Conservation (phyloP, 2,888 invertebrate genomes). For the Microchrysa polita region DNA sequence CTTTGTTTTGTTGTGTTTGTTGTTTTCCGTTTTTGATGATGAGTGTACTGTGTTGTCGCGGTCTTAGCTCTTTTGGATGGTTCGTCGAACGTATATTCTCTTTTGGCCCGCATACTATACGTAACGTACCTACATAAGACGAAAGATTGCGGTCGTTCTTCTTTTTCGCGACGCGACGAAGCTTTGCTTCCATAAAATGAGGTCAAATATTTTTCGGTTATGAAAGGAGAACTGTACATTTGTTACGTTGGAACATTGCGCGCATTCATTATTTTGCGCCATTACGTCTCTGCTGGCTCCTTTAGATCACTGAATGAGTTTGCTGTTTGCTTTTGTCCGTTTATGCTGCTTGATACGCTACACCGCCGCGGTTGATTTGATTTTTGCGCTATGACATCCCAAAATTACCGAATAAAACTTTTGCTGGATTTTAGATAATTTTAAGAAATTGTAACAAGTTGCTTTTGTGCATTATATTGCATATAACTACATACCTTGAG, state of each 20-base stretch:
- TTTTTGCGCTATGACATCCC: constrained; percentile 20
- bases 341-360: no score
- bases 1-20: constrained; percentile 23
- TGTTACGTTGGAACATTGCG: constrained; percentile 32
- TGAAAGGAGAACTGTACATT: constrained; percentile 36
- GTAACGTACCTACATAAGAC: no score
- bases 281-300: constrained; percentile 1
- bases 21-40: constrained; percentile 3
- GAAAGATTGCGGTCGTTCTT: neutral
- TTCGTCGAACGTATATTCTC: no score
- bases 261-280: constrained; percentile 33
- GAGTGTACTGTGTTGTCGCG: neutral
- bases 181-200: constrained; percentile 28
- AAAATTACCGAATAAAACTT: constrained; percentile 21
- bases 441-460: no score
- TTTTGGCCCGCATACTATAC: no score
- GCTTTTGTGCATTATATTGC: no score
- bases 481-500: neutral
- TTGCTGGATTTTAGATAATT: constrained; percentile 27
- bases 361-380: neutral
- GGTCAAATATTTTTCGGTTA: constrained; percentile 42
- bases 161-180: neutral
- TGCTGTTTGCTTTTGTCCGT: no score
- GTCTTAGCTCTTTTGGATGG: neutral
- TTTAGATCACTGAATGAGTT: no score